A percentile compares a stretch with the other conserved stretches of the same genome.
Evolutionary conservation across 1,140 invertebrate genomes (phyloP).

Genomic region (Holotrichia oblita): DNA sequence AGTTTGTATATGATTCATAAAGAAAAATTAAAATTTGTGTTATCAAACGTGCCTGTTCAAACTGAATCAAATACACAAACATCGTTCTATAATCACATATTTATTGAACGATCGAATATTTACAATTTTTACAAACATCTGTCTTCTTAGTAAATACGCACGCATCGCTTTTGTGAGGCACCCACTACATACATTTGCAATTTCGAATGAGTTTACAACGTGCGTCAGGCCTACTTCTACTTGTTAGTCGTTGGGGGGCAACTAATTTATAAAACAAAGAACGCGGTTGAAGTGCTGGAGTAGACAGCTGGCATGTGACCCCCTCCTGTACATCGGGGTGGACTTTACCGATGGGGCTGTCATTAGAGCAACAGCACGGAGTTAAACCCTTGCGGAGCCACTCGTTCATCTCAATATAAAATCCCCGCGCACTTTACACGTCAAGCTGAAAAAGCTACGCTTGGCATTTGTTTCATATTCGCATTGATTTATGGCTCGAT

Average conservation of each 20-base stretch:
- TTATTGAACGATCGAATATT: neutral
- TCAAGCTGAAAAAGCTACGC: conserved; percentile 26
- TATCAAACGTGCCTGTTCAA: neutral
- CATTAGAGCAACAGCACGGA: conserved; percentile 37
- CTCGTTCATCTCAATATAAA: conserved; percentile 38
- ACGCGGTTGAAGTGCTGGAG: conserved; percentile 33
- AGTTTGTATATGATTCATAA: too few relatives aligned
- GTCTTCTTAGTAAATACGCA: neutral
- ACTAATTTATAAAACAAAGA: conserved; percentile 41
- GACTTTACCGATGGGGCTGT: conserved; percentile 13
- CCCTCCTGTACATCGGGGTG: neutral
- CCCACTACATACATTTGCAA: conserved; percentile 1
- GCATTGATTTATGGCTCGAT: conserved; percentile 25
- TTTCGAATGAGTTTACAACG: conserved; percentile 9
- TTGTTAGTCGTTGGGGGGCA: conserved; percentile 30
- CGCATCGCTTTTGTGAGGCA: neutral
- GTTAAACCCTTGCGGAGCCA: conserved; percentile 27
- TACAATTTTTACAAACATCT: conserved; percentile 25
- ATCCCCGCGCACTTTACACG: conserved; percentile 9
- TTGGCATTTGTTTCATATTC: conserved; percentile 34
- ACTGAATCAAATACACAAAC: neutral
- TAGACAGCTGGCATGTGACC: conserved; percentile 30
- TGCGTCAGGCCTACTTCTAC: conserved; percentile 1
- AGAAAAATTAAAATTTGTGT: too few relatives aligned
- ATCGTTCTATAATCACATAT: neutral